A percentile compares a stretch with the other conserved stretches of the same genome.
phyloP scores from a whole-genome alignment of 2,888 invertebrate species.

The Drosophila yooni region DNA sequence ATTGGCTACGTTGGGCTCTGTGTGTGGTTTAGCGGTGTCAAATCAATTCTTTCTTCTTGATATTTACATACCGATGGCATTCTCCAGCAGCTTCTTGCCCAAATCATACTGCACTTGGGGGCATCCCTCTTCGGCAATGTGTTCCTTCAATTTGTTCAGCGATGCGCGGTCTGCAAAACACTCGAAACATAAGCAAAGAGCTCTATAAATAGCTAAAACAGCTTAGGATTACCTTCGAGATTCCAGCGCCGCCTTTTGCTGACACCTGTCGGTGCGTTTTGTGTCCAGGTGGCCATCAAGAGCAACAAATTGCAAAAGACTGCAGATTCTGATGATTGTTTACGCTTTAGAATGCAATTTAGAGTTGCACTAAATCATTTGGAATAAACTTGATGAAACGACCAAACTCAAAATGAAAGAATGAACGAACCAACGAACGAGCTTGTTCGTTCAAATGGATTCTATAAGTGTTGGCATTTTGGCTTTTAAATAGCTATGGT shows the following conservation, averaged over 20 bases:
- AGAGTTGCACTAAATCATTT: constrained; percentile 21
- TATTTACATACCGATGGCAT: constrained; percentile 88
- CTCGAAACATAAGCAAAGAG: constrained; percentile 2
- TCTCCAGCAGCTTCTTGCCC: constrained; percentile 93
- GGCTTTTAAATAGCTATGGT: background rate
- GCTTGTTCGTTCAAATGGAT: background rate
- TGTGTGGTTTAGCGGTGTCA: background rate
- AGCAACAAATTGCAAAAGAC: background rate
- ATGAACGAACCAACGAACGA: constrained; percentile 1
- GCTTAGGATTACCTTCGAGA: constrained; percentile 80
- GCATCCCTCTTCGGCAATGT: constrained; percentile 94
- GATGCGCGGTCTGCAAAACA: constrained; percentile 82
- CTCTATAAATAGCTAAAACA: background rate
- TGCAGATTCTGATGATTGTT: constrained; percentile 46
- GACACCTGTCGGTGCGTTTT: constrained; percentile 81
- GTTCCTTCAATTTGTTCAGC: constrained; percentile 86
- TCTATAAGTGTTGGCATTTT: constrained; percentile 5
- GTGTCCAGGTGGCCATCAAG: constrained; percentile 84
- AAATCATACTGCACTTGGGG: constrained; percentile 95
- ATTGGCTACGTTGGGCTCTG: constrained; percentile 78
- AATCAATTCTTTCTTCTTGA: background rate
- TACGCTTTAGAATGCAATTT: constrained; percentile 45
- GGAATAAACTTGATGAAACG: constrained; percentile 4
- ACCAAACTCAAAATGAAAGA: constrained; percentile 2
- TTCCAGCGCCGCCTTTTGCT: constrained; percentile 84